Conservation (phyloP, 1,140 invertebrate species). For the Penaeus indicus region DNA sequence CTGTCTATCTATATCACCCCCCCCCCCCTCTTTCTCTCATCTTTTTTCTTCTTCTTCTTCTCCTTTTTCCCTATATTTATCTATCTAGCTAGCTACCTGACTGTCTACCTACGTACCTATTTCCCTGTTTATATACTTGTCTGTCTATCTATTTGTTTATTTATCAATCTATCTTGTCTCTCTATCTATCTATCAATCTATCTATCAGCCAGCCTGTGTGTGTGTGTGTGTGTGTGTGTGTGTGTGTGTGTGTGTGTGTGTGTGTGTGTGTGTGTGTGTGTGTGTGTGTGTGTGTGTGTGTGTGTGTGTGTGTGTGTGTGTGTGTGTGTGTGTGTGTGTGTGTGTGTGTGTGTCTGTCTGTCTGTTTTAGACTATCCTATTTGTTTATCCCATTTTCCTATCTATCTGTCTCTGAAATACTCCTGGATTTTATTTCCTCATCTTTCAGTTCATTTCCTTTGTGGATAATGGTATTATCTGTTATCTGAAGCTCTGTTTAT, state of each 20-base stretch:
- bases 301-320: constrained; percentile 20
- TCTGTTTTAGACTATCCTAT: background rate
- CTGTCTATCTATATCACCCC: too few relatives aligned
- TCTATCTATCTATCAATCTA: background rate
- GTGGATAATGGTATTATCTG: too few relatives aligned
- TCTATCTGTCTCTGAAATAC: too few relatives aligned
- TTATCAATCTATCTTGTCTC: background rate
- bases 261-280: constrained; percentile 20
- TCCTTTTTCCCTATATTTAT: too few relatives aligned
- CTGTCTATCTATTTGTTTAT: background rate
- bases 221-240: background rate
- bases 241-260: constrained; percentile 20
- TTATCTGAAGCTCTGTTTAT: too few relatives aligned
- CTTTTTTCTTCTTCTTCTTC: too few relatives aligned
- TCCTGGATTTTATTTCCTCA: too few relatives aligned
- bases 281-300: constrained; percentile 8
- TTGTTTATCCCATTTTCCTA: too few relatives aligned
- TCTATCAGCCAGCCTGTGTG: background rate
- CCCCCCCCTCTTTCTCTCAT: too few relatives aligned
- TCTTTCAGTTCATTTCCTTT: too few relatives aligned
- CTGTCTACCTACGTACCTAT: too few relatives aligned
- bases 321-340: constrained; percentile 2
- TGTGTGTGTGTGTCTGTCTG: background rate
- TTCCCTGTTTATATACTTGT: background rate
- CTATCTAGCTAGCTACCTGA: too few relatives aligned